Conservation (phyloP, 1,140 invertebrate genomes). For the Chrysopa pallens region DNA sequence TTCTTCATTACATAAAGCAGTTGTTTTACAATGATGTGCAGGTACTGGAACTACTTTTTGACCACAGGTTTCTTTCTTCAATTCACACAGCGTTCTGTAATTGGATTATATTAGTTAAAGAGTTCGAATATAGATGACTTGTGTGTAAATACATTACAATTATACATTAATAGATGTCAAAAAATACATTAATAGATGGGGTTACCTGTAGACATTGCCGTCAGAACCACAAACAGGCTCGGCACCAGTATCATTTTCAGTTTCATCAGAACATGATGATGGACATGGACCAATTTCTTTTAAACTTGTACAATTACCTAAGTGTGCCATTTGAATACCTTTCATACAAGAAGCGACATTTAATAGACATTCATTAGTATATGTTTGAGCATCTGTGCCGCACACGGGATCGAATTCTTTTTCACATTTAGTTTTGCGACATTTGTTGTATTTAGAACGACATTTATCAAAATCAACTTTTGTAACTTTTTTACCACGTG, state of each 20-base stretch:
- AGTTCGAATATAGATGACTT: background rate
- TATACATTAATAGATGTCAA: too few species aligned
- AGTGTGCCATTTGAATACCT: slow-evolving; percentile 67
- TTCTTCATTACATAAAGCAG: slow-evolving; percentile 58
- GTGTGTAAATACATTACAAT: too few species aligned
- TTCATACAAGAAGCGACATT: slow-evolving; percentile 60
- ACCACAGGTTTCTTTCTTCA: slow-evolving; percentile 66
- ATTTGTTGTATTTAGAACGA: slow-evolving; percentile 46
- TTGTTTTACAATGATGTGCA: slow-evolving; percentile 61
- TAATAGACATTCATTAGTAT: slow-evolving; percentile 60
- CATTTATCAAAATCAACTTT: slow-evolving; percentile 62
- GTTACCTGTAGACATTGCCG: slow-evolving; percentile 74
- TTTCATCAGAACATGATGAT: slow-evolving; percentile 45
- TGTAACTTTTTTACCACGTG: slow-evolving; percentile 26
- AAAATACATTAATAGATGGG: too few species aligned
- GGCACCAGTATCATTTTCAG: slow-evolving; percentile 30
- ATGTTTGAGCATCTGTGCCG: slow-evolving; percentile 67
- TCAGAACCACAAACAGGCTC: slow-evolving; percentile 80
- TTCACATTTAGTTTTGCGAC: slow-evolving; percentile 46
- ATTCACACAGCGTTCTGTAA: slow-evolving; percentile 66
- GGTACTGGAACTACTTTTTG: slow-evolving; percentile 64
- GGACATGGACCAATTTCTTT: slow-evolving; percentile 53
- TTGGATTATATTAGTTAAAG: background rate
- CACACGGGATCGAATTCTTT: slow-evolving; percentile 54
- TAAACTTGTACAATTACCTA: slow-evolving; percentile 65